phyloP scores from a whole-genome alignment of 2,888 invertebrate species.

The Ariolimax columbianus region DNA sequence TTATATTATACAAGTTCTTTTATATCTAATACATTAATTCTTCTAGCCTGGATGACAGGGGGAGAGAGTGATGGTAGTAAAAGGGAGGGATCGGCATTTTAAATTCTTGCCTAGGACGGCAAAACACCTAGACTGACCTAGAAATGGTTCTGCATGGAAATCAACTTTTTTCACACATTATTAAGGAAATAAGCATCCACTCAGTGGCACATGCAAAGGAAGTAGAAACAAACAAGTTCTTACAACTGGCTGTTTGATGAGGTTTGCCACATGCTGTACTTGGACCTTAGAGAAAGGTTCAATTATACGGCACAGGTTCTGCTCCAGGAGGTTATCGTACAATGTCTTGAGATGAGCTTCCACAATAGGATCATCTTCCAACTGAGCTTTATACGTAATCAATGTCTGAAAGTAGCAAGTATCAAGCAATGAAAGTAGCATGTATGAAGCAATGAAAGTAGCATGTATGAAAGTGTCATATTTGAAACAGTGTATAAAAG shows the following conservation, averaged over 20 bases:
- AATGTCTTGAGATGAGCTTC: slow-evolving; percentile 96
- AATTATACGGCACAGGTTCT: slow-evolving; percentile 98
- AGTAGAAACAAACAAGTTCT: slow-evolving; percentile 47
- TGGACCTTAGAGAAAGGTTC: slow-evolving; percentile 99
- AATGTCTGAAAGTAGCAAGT: slow-evolving; percentile 82
- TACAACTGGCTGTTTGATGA: slow-evolving; percentile 88
- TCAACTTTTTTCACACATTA: background rate
- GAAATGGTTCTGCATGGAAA: too few relatives aligned
- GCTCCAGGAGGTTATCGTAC: slow-evolving; percentile 99
- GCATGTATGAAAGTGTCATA: too few relatives aligned
- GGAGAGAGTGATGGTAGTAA: too few relatives aligned
- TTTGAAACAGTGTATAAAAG: too few relatives aligned
- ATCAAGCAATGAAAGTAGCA: too few relatives aligned
- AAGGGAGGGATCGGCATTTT: too few relatives aligned
- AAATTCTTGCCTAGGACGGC: too few relatives aligned
- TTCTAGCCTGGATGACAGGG: too few relatives aligned
- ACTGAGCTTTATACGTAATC: slow-evolving; percentile 90
- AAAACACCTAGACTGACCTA: too few relatives aligned
- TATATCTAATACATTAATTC: too few relatives aligned
- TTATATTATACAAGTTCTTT: too few relatives aligned
- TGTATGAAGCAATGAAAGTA: too few relatives aligned
- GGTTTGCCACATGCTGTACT: slow-evolving; percentile 90
- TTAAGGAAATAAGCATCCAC: background rate
- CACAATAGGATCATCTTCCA: slow-evolving; percentile 97
- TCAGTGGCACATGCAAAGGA: background rate